Conservation (phyloP, 2,797 vertebrate genomes). For the Muraenolepis orangiensis region DNA sequence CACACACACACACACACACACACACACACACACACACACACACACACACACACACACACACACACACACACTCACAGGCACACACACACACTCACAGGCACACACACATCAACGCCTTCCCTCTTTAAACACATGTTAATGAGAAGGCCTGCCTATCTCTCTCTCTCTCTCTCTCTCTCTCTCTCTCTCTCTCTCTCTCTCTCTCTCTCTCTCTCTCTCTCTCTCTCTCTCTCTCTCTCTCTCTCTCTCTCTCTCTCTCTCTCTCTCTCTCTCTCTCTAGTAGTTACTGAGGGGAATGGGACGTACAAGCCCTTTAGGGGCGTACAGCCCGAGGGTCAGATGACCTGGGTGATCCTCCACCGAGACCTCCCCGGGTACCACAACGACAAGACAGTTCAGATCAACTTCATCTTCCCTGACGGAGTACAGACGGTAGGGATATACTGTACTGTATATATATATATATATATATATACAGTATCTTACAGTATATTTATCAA, state of each 20-base stretch:
- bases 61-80: neutral
- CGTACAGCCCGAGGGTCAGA: conserved; percentile 61
- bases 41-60: no score
- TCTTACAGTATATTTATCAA: no score
- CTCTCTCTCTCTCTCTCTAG: neutral
- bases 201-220: no score
- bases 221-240: neutral
- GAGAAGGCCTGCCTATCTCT: neutral
- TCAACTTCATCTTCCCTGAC: conserved; percentile 57
- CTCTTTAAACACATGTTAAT: neutral
- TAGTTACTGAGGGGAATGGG: conserved; percentile 36
- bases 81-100: neutral
- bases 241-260: neutral
- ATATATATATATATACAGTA: no score
- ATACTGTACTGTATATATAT: no score
- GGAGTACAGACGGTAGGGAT: conserved; percentile 64
- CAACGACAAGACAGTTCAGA: conserved; percentile 55
- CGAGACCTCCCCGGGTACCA: conserved; percentile 55
- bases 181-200: neutral
- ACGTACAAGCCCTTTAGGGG: neutral
- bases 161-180: neutral
- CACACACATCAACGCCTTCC: no score
- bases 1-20: neutral
- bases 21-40: neutral
- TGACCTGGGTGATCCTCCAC: conserved; percentile 51